Conservation (phyloP, 2,888 invertebrate genomes). For the Corythucha ciliata region DNA sequence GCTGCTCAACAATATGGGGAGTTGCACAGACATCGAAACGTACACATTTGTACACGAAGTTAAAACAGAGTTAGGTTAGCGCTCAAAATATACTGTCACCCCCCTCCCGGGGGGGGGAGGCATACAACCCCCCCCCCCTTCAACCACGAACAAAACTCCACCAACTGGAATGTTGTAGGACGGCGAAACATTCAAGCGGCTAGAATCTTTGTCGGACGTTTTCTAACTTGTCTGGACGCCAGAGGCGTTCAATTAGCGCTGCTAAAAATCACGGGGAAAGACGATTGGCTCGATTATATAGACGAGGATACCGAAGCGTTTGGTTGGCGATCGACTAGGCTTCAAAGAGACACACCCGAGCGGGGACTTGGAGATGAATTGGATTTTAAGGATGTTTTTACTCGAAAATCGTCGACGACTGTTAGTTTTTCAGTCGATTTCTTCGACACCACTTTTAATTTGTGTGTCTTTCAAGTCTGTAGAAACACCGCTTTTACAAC, state of each 20-base stretch:
- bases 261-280: conserved; percentile 45
- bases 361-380: no score
- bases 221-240: conserved; percentile 70
- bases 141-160: no score
- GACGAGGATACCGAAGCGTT: conserved; percentile 51
- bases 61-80: background rate
- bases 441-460: no score
- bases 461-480: no score
- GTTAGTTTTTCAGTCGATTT: background rate
- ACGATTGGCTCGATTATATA: conserved; percentile 47
- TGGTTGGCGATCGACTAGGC: conserved; percentile 51
- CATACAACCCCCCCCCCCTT: no score
- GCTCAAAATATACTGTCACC: no score
- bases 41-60: conserved; percentile 2
- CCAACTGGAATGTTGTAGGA: background rate
- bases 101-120: no score
- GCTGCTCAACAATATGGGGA: conserved; percentile 7
- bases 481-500: no score
- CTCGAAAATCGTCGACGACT: background rate
- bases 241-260: conserved; percentile 67
- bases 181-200: conserved; percentile 39
- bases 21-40: background rate
- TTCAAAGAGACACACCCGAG: no score
- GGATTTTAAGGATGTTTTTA: no score
- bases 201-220: conserved; percentile 49